Conservation (phyloP, 2,888 invertebrate genomes). For the Tetragonula carbonaria region DNA sequence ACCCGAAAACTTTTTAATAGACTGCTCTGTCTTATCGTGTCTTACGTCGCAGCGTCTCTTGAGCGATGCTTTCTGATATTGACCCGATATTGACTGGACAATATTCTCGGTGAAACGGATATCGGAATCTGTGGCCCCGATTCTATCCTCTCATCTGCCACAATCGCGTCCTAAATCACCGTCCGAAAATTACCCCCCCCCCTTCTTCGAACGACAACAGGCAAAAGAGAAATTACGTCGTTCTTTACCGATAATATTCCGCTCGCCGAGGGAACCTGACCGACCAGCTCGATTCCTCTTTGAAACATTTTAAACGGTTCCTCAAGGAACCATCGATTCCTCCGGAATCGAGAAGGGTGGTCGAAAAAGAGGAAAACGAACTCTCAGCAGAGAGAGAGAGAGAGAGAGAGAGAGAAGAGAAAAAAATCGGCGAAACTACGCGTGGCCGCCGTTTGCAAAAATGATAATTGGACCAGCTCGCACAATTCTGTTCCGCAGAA, state of each 20-base stretch:
- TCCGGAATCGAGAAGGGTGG: not conserved
- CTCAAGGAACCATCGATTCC: conserved; percentile 45
- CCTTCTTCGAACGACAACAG: conserved; percentile 2
- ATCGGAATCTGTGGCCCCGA: not conserved
- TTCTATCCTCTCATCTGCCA: no score
- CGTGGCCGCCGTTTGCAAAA: no score
- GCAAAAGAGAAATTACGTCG: conserved; percentile 26
- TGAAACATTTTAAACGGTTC: conserved; percentile 43
- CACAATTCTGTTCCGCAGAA: not conserved
- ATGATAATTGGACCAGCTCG: conserved; percentile 24
- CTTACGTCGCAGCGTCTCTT: not conserved
- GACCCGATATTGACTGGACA: conserved; percentile 4
- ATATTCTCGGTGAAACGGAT: conserved; percentile 17
- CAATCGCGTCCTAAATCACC: conserved; percentile 6
- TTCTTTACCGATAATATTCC: conserved; percentile 36
- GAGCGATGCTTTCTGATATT: not conserved
- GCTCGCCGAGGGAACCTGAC: conserved; percentile 31
- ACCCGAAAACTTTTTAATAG: not conserved
- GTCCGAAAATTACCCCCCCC: not conserved
- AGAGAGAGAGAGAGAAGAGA: not conserved
- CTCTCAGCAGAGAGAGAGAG: not conserved
- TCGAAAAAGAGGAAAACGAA: not conserved
- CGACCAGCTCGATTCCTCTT: conserved; percentile 25
- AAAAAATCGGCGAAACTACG: not conserved
- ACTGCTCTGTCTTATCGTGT: not conserved